Conservation (phyloP, 2,888 invertebrate genomes). For the Ernsta delagoae region DNA sequence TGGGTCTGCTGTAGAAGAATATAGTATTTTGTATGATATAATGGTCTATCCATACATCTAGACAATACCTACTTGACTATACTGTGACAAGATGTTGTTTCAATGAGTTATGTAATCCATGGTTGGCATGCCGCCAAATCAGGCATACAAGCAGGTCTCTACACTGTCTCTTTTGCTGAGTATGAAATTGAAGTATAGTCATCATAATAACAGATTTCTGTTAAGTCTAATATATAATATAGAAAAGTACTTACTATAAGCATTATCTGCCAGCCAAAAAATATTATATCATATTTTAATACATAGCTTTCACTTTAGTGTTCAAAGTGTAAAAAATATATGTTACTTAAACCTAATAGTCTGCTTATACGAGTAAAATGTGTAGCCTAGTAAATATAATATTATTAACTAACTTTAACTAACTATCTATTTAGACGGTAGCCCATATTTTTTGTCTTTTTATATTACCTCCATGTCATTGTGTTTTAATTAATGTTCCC, state of each 20-base stretch:
- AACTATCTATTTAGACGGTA: no score
- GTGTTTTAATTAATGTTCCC: no score
- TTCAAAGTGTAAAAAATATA: not conserved
- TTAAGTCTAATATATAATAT: constrained; percentile 33
- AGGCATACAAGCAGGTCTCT: constrained; percentile 35
- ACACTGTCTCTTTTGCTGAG: constrained; percentile 32
- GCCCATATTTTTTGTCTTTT: no score
- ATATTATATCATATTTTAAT: constrained; percentile 34
- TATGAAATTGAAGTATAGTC: constrained; percentile 14
- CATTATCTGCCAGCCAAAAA: constrained; percentile 39
- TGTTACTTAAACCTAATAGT: not conserved
- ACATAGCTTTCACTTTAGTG: constrained; percentile 26
- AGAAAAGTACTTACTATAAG: constrained; percentile 38
- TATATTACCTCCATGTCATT: no score
- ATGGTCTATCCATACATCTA: constrained; percentile 10
- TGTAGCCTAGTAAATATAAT: no score
- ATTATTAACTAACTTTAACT: no score
- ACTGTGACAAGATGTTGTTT: constrained; percentile 18
- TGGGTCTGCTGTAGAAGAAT: not conserved
- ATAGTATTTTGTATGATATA: not conserved
- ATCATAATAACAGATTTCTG: constrained; percentile 7
- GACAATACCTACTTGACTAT: constrained; percentile 34
- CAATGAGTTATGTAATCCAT: constrained; percentile 32
- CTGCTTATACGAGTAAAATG: no score
- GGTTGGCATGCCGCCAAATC: constrained; percentile 37